Conservation (phyloP, 2,797 vertebrate genomes). For the Chloroceryle inda region DNA sequence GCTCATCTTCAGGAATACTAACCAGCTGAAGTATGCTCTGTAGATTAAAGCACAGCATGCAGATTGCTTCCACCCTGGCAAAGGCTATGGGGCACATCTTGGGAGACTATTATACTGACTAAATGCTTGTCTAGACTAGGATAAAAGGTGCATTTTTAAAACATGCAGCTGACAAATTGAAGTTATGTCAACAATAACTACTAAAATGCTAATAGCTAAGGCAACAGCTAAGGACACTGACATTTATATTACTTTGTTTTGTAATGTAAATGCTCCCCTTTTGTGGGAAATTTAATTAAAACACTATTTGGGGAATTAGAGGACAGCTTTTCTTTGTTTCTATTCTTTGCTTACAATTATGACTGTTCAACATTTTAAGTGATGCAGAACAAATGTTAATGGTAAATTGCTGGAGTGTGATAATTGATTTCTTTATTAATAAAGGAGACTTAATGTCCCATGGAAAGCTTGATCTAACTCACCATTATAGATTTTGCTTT, state of each 20-base stretch:
- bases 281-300: slow-evolving; percentile 61
- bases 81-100: not conserved
- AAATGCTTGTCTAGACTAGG: not conserved
- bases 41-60: not conserved
- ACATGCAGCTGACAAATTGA: not conserved
- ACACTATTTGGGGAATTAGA: slow-evolving; percentile 32
- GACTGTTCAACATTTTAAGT: slow-evolving; percentile 44
- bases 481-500: slow-evolving; percentile 25
- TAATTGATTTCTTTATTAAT: slow-evolving; percentile 77
- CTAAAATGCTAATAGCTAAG: not conserved
- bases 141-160: slow-evolving; percentile 11
- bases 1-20: not conserved
- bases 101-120: not conserved
- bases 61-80: not conserved
- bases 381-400: slow-evolving; percentile 69
- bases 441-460: slow-evolving; percentile 63
- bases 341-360: slow-evolving; percentile 48
- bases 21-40: not conserved
- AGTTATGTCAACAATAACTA: not conserved
- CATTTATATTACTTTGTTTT: slow-evolving; percentile 15
- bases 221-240: not conserved
- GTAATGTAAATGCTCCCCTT: not conserved
- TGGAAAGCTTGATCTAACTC: slow-evolving; percentile 38
- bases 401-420: slow-evolving; percentile 64
- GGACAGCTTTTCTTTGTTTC: slow-evolving; percentile 54